Evolutionary conservation across 2,797 vertebrate genomes (phyloP), one percentile per base, ranked within the genome.

Genomic region (Eulemur coronatus): DNA sequence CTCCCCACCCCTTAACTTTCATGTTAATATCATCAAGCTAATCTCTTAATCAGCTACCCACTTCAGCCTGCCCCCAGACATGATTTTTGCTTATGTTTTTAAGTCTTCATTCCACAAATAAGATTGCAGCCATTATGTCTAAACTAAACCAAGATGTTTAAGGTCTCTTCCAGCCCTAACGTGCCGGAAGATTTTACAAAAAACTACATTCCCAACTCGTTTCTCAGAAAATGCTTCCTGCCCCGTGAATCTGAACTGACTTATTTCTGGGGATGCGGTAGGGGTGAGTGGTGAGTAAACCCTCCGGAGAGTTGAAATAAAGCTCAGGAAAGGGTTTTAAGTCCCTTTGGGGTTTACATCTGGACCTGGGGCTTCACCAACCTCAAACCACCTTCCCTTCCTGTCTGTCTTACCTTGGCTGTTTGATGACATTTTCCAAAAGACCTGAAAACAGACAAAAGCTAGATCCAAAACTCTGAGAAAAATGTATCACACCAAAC

Each of bases 11-110:
- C 30, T 80, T 38, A 79, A 38, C 48, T 70, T 93, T 80, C 48
- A 57, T 82, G 35, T 67, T 73, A 89, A 59, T 65, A n/a, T 90
- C 85, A 92, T 88, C 63, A 48, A 79, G 41, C 73, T 85, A 91
- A 86, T 75, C 52, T 33, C 52, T 43, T 79, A 80, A 91, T 90
- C 91, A 94, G 59, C 57, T 59, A n/a, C n/a, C 30, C 46, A 35
- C 80, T 67, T 75, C 28, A 63, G 17, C 24, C 69, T 20, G 30
- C 41, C 30, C n/a, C 80, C 46, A 61, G 30, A 41, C 41, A 59
- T 0, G 2, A 30, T 6, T 59, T 84, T 46, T 28, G 18, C 41
- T 91, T 94, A 65, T 41, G 52, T 33, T 88, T 92, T 55, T 30
- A n/a, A 52, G 89, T 75, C 43, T 30, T 94, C 28, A 18, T 48